Evolutionary conservation across 2,113 vertebrate genomes (phyloP), one percentile per base, ranked within the genome.

Genomic region (Henicopernis longicauda): DNA sequence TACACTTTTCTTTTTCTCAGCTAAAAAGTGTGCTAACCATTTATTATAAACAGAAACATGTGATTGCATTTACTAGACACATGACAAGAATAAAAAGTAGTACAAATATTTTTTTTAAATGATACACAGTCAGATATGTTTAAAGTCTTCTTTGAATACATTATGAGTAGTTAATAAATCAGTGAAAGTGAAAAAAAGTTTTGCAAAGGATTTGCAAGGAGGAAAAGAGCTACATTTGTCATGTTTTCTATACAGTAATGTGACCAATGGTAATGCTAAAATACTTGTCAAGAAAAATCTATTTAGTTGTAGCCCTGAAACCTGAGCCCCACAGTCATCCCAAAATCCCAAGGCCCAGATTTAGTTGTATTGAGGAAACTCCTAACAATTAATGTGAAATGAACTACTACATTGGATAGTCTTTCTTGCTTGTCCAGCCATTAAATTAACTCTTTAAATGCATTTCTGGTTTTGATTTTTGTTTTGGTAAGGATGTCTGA

Each of bases 401-500:
- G 9, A 63, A 55, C n/a, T 62, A 78, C 77, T 76, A 62, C 22
- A 29, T 71, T 76, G 63, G 15, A 52, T 76, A 18, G 16, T 52
- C 26, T 69, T 72, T 67, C 62, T 96, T 94, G 45, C 63, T 96
- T 92, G 71, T 91, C 67, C 65, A 95, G 72, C 50, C 76, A 84
- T 94, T 97, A 65, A 94, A 86, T 94, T 38, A 86, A 78, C 29
- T 94, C 89, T 83, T 97, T 90, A 92, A 91, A 96, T 95, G 61
- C 87, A 95, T 94, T 95, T 96, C 67, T 95, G 44, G 77, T 57
- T 92, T 74, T 78, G n/a, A 62, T 70, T 89, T 84, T 94, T 82
- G 16, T 93, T 89, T 85, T 93, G 26, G 34, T 96, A 95, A 13
- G 14, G 29, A 57, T 61, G 36, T 95, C 36, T 50, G 58, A 87